These are phyloP conservation scores for Galbula dea DNA, from an alignment of 2,113 vertebrate species.

Conservation along the genomic window DNA sequence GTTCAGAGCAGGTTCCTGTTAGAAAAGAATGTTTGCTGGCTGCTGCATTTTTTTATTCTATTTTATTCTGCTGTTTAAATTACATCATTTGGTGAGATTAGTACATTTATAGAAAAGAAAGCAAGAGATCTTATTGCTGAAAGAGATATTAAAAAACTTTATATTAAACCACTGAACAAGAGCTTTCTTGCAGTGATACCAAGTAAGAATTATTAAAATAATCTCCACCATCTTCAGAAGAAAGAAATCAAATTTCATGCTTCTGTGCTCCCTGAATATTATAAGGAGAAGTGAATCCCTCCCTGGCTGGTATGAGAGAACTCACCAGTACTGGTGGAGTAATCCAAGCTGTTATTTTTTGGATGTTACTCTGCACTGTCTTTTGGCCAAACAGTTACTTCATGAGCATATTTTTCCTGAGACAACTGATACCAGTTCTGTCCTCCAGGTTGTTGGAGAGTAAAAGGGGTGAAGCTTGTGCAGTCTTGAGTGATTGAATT, in stretches of 20 bases:
- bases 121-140: slow-evolving; percentile 4
- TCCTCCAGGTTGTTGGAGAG: neutral
- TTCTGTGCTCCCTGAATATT: neutral
- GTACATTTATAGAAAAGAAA: neutral
- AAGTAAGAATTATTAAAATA: slow-evolving; percentile 20
- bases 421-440: neutral
- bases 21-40: neutral
- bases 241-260: slow-evolving; percentile 50
- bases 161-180: slow-evolving; percentile 4
- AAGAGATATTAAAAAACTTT: slow-evolving; percentile 27
- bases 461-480: neutral
- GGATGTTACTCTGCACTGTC: neutral
- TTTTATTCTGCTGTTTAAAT: slow-evolving; percentile 1
- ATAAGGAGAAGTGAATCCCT: neutral
- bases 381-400: neutral
- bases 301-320: neutral
- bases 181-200: neutral
- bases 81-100: neutral
- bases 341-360: neutral
- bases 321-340: neutral
- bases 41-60: neutral
- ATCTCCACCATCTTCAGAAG: slow-evolving; percentile 30
- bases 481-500: neutral
- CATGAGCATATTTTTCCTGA: neutral
- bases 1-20: neutral